phyloP scores from a whole-genome alignment of 2,797 vertebrate species.

The Enteromius afrohamiltoni region DNA sequence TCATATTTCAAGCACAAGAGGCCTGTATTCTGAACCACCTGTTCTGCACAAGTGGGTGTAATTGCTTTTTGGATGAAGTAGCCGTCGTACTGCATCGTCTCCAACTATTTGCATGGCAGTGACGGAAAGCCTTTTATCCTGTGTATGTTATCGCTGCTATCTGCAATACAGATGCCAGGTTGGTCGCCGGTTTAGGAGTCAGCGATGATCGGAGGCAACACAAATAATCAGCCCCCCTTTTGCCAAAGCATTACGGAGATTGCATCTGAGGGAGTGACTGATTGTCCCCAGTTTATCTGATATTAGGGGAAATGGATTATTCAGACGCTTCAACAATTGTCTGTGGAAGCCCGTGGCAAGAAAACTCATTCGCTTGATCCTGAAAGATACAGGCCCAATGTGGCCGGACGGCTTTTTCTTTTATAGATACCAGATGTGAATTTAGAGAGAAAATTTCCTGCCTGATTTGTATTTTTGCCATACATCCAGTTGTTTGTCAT shows the following conservation, averaged over 20 bases:
- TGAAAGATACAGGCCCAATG: constrained; percentile 51
- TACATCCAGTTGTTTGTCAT: too few relatives aligned
- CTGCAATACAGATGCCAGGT: constrained; percentile 21
- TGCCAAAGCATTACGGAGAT: constrained; percentile 53
- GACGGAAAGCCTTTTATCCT: constrained; percentile 22
- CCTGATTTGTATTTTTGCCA: background rate
- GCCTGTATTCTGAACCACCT: constrained; percentile 5
- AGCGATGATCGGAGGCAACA: constrained; percentile 20
- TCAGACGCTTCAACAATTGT: constrained; percentile 41
- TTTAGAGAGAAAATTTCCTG: constrained; percentile 49
- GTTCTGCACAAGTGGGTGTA: constrained; percentile 4
- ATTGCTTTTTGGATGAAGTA: constrained; percentile 8
- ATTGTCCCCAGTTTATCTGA: constrained; percentile 61
- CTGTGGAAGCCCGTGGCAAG: constrained; percentile 37
- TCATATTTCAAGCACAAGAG: constrained; percentile 1
- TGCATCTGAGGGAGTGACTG: constrained; percentile 47
- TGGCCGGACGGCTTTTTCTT: constrained; percentile 13
- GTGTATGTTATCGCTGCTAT: constrained; percentile 17
- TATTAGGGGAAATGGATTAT: constrained; percentile 59
- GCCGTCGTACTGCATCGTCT: background rate
- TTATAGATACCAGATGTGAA: constrained; percentile 40
- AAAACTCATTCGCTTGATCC: constrained; percentile 55
- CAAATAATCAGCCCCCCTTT: constrained; percentile 19
- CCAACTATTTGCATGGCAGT: constrained; percentile 23
- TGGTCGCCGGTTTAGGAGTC: constrained; percentile 6